Conservation (phyloP, 2,888 invertebrate genomes). For the Athalia rosae region DNA sequence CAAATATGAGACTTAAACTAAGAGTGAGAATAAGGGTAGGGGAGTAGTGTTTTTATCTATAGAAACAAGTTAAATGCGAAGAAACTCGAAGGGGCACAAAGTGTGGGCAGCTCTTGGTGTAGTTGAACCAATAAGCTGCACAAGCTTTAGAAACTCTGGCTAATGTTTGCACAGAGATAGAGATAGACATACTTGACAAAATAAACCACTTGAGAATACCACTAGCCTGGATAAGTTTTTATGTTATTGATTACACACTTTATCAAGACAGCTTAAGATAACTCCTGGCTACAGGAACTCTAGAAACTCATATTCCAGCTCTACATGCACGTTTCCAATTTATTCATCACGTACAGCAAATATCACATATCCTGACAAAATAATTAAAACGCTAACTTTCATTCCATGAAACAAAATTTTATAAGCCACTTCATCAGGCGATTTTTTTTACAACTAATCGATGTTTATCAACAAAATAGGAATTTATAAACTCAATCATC, state of each 20-base stretch:
- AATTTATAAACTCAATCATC: too few relatives aligned
- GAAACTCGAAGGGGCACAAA: not conserved
- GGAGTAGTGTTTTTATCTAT: not conserved
- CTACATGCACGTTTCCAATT: not conserved
- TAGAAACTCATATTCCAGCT: slow-evolving; percentile 47
- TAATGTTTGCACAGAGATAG: slow-evolving; percentile 65
- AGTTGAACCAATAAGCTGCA: slow-evolving; percentile 30
- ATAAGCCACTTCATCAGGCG: not conserved
- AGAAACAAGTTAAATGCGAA: slow-evolving; percentile 10
- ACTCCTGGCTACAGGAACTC: slow-evolving; percentile 52
- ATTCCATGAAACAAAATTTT: not conserved
- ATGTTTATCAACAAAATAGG: too few relatives aligned
- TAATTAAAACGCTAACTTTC: not conserved
- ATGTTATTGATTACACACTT: slow-evolving; percentile 62
- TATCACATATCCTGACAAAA: too few relatives aligned
- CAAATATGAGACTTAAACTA: not conserved
- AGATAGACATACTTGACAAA: slow-evolving; percentile 62
- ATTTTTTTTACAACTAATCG: not conserved
- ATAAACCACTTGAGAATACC: slow-evolving; percentile 70
- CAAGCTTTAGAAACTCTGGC: slow-evolving; percentile 50
- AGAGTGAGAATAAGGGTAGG: not conserved
- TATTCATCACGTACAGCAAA: not conserved
- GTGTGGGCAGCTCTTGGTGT: not conserved
- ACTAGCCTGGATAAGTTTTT: slow-evolving; percentile 64
- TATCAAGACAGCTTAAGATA: slow-evolving; percentile 64